Conservation (phyloP, 2,113 vertebrate species). For the Pseudorhombus dupliciocellatus region DNA sequence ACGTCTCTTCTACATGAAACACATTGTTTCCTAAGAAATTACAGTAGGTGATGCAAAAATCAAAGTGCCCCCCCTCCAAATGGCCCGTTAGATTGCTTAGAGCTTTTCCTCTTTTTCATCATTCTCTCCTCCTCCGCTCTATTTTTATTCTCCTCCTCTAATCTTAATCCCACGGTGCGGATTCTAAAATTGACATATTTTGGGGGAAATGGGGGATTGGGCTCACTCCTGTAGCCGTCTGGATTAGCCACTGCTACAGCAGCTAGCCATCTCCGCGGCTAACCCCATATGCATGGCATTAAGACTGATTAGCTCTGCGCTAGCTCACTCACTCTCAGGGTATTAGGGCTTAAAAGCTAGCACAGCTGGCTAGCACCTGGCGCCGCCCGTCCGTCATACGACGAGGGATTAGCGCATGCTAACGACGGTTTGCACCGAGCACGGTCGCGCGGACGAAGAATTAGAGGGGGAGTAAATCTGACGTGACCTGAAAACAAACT, state of each 20-base stretch:
- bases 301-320: slow-evolving; percentile 64
- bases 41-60: too few species aligned
- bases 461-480: slow-evolving; percentile 45
- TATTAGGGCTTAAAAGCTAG: slow-evolving; percentile 64
- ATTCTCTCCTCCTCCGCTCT: slow-evolving; percentile 7
- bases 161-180: slow-evolving; percentile 52
- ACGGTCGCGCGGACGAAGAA: slow-evolving; percentile 6
- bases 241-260: slow-evolving; percentile 57
- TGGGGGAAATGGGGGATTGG: slow-evolving; percentile 41
- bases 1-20: too few species aligned
- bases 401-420: slow-evolving; percentile 58
- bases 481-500: slow-evolving; percentile 21
- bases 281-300: slow-evolving; percentile 51
- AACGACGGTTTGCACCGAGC: slow-evolving; percentile 12
- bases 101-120: background rate
- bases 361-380: slow-evolving; percentile 52
- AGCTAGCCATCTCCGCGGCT: slow-evolving; percentile 54
- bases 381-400: slow-evolving; percentile 36
- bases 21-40: too few species aligned
- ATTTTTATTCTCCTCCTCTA: slow-evolving; percentile 31
- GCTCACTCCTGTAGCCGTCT: slow-evolving; percentile 17
- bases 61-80: too few species aligned
- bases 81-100: background rate
- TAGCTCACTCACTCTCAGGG: slow-evolving; percentile 56
- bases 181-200: slow-evolving; percentile 61